Base-by-base conservation (phyloP, 2,113 vertebrate genomes). In the Indri indri region DNA sequence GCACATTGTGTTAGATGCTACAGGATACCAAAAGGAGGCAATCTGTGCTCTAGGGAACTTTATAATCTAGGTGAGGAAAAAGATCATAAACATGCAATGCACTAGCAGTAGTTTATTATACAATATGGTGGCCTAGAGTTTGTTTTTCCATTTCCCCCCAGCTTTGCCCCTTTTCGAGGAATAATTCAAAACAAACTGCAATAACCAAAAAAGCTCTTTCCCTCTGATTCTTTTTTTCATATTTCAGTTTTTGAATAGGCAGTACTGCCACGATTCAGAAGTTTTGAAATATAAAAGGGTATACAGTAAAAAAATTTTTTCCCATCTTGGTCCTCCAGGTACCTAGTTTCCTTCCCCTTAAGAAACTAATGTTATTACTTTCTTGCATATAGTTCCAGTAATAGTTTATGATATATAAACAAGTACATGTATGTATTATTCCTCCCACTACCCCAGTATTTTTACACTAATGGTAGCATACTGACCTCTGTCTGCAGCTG, bases 371-470 rank as follows among this genome's bases (percentile, higher is more conserved):
- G 20, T 76, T 77, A 25, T 14, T 93, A 11, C 37, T 70, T 68
- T 93, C 90, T 82, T 90, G n/a, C 8, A 65, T 70, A 59, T 47
- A 70, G 25, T 37, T 34, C 45, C 10, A 87, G 42, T 65, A 22
- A 82, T 84, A 70, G 45, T 84, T 94, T 88, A 70, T 90, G 59
- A 82, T 25, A 27, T 45, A 59, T 74, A 81, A 94, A 92, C 20
- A 68, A 65, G 74, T 81, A n/a, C 71, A 65, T 32, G 8, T 9
- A 37, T 92, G 12, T 50, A 70, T 70, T 61, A 47, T 54, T 45
- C 13, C 20, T 88, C 25, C 17, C 18, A 54, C 27, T 40, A 17
- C 11, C 40, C 42, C 42, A 70, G 40, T 52, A n/a, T 25, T 94
- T 96, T 86, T 57, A 54, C 37, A 76, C 68, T 79, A 34, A 63